Evolutionary conservation across 2,113 vertebrate species (phyloP).

Genomic region (Mormoops blainvillei): DNA sequence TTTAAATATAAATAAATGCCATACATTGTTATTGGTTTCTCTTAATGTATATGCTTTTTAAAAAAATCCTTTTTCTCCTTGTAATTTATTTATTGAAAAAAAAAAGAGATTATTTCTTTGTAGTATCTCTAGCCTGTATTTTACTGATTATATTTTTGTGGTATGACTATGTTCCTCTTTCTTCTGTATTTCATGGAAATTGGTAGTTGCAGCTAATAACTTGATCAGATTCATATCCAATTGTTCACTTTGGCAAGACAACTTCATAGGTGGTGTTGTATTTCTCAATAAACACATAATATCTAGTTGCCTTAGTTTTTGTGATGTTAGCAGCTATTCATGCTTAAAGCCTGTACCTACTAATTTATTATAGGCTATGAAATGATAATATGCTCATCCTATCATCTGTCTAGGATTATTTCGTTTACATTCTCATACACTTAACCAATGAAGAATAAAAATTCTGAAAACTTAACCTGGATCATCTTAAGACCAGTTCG

Average conservation of each 20-base stretch:
- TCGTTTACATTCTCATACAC: not conserved
- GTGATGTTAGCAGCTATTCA: not conserved
- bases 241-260: not conserved
- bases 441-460: not conserved
- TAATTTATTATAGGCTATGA: not conserved
- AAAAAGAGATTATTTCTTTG: not conserved
- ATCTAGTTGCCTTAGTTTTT: not conserved
- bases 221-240: not conserved
- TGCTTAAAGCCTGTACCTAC: not conserved
- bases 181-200: not conserved
- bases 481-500: not conserved
- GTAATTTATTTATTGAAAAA: not conserved
- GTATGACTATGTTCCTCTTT: not conserved
- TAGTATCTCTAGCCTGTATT: not conserved
- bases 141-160: not conserved
- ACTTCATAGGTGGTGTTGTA: not conserved
- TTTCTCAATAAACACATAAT: not conserved
- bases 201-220: not conserved
- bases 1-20: not conserved
- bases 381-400: not conserved
- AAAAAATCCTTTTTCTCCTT: not conserved
- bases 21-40: not conserved
- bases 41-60: not conserved
- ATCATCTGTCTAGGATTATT: not conserved
- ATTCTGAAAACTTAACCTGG: not conserved